Conservation (phyloP, 2,888 invertebrate genomes). For the Dexiosoma caninum region DNA sequence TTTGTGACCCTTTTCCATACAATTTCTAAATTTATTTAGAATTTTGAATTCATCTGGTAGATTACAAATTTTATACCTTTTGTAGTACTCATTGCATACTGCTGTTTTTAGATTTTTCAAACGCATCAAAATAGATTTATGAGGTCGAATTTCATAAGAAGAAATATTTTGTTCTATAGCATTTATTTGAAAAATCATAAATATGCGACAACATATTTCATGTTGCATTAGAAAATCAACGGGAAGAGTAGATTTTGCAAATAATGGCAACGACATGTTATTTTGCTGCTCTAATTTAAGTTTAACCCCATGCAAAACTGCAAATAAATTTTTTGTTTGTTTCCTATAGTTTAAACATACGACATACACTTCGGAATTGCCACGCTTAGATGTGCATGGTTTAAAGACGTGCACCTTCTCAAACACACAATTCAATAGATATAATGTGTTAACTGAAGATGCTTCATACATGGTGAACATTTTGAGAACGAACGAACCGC, state of each 20-base stretch:
- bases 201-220: constrained; percentile 82
- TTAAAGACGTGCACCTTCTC: constrained; percentile 87
- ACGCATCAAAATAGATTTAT: constrained; percentile 62
- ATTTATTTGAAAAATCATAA: constrained; percentile 83
- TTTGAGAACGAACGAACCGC: constrained; percentile 90
- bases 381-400: constrained; percentile 94
- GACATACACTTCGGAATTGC: constrained; percentile 95
- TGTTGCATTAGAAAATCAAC: constrained; percentile 83
- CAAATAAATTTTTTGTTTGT: constrained; percentile 64
- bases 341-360: constrained; percentile 81
- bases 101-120: constrained; percentile 79
- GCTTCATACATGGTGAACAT: constrained; percentile 94
- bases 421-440: constrained; percentile 87
- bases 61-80: constrained; percentile 80
- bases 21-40: constrained; percentile 78
- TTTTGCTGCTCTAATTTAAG: constrained; percentile 51
- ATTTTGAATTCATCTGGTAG: constrained; percentile 79
- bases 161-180: constrained; percentile 84
- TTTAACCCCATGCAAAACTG: constrained; percentile 67
- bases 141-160: constrained; percentile 78
- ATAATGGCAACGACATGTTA: constrained; percentile 78
- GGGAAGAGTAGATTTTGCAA: constrained; percentile 81
- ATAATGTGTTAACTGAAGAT: constrained; percentile 87
- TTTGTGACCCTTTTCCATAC: constrained; percentile 78
- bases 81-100: constrained; percentile 81